Percentiles rank a stretch among this genome's conserved stretches.
These are phyloP conservation scores for Corythucha ciliata DNA, from an alignment of 2,888 invertebrate genomes.

Conservation along the genomic window DNA sequence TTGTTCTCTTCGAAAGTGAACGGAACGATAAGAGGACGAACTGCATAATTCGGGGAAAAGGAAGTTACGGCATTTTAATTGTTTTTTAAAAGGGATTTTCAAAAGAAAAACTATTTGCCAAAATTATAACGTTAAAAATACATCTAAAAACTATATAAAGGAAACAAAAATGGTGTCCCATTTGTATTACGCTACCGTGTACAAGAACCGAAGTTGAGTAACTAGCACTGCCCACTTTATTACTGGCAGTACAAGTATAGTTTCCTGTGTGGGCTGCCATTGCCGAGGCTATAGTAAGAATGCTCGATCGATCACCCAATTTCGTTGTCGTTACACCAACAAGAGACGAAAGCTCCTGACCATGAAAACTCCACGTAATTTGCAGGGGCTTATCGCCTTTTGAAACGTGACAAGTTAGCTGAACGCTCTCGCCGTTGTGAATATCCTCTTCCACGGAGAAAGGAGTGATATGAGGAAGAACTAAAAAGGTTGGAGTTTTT, in stretches of 20 bases:
- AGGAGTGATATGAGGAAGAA: conserved; percentile 60
- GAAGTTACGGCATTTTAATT: not conserved
- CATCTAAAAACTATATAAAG: not conserved
- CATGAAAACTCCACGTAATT: conserved; percentile 63
- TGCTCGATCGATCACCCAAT: conserved; percentile 57
- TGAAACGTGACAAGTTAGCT: conserved; percentile 52
- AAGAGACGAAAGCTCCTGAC: conserved; percentile 39
- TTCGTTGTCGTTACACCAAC: conserved; percentile 45
- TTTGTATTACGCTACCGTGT: conserved; percentile 48
- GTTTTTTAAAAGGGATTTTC: no score
- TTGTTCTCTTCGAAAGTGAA: conserved; percentile 66
- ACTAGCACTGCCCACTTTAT: conserved; percentile 54
- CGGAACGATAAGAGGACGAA: conserved; percentile 69
- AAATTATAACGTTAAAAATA: not conserved
- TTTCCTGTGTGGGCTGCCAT: conserved; percentile 51
- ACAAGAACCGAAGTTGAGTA: conserved; percentile 61
- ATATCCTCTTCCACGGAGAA: conserved; percentile 47
- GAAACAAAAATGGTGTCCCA: not conserved
- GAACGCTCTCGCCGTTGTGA: conserved; percentile 55
- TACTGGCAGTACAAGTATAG: conserved; percentile 44
- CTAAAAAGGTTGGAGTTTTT: conserved; percentile 50
- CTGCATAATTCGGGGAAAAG: conserved; percentile 45
- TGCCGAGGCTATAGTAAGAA: conserved; percentile 54
- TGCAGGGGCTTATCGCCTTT: conserved; percentile 62
- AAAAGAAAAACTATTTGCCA: no score